A percentile compares a stretch with the other conserved stretches of the same genome.
Evolutionary conservation across 1,140 invertebrate species (phyloP).

Genomic region (Lordiphosa mommai): DNA sequence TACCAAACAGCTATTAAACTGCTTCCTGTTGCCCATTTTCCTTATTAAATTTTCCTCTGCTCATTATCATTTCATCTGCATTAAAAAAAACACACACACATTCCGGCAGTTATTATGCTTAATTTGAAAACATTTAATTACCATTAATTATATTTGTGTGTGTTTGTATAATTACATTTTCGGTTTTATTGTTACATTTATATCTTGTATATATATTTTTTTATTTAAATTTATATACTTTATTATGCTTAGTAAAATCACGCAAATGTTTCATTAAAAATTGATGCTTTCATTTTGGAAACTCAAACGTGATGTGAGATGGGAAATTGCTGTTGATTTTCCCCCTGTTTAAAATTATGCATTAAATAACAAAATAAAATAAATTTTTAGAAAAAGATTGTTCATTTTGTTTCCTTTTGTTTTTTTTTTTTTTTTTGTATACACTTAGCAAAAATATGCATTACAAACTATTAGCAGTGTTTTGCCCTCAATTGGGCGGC

Average conservation of each 20-base stretch:
- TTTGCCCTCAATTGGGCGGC: conserved; percentile 23
- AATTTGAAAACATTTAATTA: conserved; percentile 69
- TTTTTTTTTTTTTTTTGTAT: conserved; percentile 44
- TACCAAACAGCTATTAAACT: no score
- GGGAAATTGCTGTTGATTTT: conserved; percentile 14
- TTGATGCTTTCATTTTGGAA: conserved; percentile 61
- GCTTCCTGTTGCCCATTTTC: conserved; percentile 2
- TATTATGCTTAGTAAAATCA: conserved; percentile 70
- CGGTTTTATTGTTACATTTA: conserved; percentile 60
- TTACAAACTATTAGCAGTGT: conserved; percentile 54
- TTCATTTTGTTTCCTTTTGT: conserved; percentile 9
- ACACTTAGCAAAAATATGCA: conserved; percentile 75
- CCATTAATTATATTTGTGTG: conserved; percentile 66
- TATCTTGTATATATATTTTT: conserved; percentile 23
- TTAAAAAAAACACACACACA: neutral
- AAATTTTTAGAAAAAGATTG: conserved; percentile 38
- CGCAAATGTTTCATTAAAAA: conserved; percentile 69
- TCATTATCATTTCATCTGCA: conserved; percentile 4
- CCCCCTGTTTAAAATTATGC: conserved; percentile 65
- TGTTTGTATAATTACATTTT: conserved; percentile 69
- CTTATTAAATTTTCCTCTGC: conserved; percentile 10
- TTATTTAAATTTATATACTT: conserved; percentile 32
- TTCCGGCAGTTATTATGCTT: conserved; percentile 44
- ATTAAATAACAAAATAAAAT: conserved; percentile 75
- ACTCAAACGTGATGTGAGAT: conserved; percentile 21